Conservation (phyloP, 2,797 vertebrate species). For the Amniataba percoides region DNA sequence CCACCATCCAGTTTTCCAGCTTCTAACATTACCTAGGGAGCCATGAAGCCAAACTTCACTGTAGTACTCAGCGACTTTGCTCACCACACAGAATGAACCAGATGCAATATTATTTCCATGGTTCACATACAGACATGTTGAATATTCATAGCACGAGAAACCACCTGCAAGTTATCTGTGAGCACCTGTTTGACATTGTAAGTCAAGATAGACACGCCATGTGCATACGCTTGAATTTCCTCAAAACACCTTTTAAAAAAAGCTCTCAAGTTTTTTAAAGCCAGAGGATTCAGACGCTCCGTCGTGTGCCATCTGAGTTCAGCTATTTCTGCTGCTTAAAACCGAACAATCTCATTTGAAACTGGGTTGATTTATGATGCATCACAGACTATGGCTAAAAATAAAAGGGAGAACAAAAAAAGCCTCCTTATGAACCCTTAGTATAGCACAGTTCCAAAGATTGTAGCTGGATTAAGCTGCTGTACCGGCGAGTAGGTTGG, state of each 20-base stretch:
- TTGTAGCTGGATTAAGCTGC: slow-evolving; percentile 60
- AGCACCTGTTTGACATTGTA: not conserved
- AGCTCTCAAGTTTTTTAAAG: slow-evolving; percentile 20
- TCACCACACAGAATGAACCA: slow-evolving; percentile 16
- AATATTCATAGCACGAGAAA: slow-evolving; percentile 12
- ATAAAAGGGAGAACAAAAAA: slow-evolving; percentile 70
- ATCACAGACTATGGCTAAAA: slow-evolving; percentile 63
- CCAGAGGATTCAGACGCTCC: slow-evolving; percentile 24
- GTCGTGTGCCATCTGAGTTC: slow-evolving; percentile 40
- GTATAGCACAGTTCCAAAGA: slow-evolving; percentile 60
- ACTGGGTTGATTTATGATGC: slow-evolving; percentile 77
- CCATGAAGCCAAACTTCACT: not conserved
- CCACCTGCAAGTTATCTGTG: not conserved
- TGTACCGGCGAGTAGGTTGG: slow-evolving; percentile 43
- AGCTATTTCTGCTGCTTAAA: slow-evolving; percentile 55
- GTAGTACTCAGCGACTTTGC: slow-evolving; percentile 2
- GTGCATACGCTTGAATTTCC: not conserved
- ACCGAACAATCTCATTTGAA: slow-evolving; percentile 66
- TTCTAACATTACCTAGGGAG: not conserved
- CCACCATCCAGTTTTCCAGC: not conserved
- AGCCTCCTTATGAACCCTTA: slow-evolving; percentile 59
- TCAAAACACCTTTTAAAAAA: slow-evolving; percentile 2
- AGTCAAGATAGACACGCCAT: not conserved
- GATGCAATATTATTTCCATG: not conserved
- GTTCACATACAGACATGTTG: not conserved